A percentile compares a stretch with the other conserved stretches of the same genome.
These are phyloP conservation scores for Diarsia brunnea DNA, from an alignment of 2,888 invertebrate genomes.

Conservation along the genomic window DNA sequence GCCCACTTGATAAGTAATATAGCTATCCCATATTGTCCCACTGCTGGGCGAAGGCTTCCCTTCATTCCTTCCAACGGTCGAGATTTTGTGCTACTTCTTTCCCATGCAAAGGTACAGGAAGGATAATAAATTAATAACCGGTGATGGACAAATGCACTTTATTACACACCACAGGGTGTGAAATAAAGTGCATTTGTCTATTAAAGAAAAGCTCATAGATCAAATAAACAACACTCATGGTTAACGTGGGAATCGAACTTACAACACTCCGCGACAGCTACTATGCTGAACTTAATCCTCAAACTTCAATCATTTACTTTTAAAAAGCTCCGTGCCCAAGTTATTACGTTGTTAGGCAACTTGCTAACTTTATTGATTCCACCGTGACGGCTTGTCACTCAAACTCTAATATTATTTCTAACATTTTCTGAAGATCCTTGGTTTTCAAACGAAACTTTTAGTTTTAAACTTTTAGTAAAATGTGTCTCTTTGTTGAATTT, in stretches of 20 bases:
- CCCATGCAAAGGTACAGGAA: no score
- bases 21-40: no score
- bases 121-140: not conserved
- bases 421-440: slow-evolving; percentile 17
- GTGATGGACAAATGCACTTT: not conserved
- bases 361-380: slow-evolving; percentile 40
- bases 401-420: slow-evolving; percentile 19
- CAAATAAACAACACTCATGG: not conserved
- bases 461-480: slow-evolving; percentile 15
- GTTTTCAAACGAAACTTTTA: slow-evolving; percentile 19
- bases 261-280: not conserved
- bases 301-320: slow-evolving; percentile 17
- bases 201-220: not conserved
- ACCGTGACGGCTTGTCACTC: slow-evolving; percentile 38
- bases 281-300: not conserved
- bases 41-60: no score
- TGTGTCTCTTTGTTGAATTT: slow-evolving; percentile 3
- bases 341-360: slow-evolving; percentile 25
- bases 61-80: no score
- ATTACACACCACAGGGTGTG: not conserved
- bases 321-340: slow-evolving; percentile 21
- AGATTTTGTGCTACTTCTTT: no score
- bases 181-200: no score
- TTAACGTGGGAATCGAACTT: not conserved
- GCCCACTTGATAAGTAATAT: no score